A percentile compares a stretch with the other conserved stretches of the same genome.
Evolutionary conservation across 2,888 invertebrate species (phyloP).

Genomic region (Orthosia gracilis): DNA sequence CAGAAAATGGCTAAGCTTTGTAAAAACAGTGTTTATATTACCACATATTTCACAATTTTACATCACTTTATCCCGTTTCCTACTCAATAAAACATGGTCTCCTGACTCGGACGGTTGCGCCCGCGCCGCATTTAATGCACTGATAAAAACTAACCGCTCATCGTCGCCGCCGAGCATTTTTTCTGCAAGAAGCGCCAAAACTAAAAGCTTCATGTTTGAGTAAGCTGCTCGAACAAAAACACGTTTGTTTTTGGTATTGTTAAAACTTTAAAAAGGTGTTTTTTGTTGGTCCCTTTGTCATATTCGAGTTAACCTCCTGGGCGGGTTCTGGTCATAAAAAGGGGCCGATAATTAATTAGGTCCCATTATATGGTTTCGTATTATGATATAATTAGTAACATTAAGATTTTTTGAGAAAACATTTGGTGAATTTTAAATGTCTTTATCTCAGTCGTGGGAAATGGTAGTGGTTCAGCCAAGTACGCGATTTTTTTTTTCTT

Average conservation of each 20-base stretch:
- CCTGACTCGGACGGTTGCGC: conserved; percentile 33
- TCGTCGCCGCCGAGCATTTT: conserved; percentile 52
- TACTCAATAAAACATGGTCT: neutral
- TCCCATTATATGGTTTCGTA: conserved; percentile 29
- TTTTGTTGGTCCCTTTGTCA: conserved; percentile 28
- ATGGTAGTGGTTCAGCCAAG: neutral
- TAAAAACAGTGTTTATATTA: neutral
- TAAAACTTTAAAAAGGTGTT: conserved; percentile 45
- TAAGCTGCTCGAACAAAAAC: conserved; percentile 38
- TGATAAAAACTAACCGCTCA: conserved; percentile 60
- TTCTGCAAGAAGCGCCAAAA: conserved; percentile 45
- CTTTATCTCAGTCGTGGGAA: conserved; percentile 27
- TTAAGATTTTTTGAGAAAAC: conserved; percentile 7
- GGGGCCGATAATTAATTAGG: conserved; percentile 41
- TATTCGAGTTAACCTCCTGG: conserved; percentile 22
- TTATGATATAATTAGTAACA: conserved; percentile 31
- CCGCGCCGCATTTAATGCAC: conserved; percentile 61
- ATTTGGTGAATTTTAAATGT: conserved; percentile 36
- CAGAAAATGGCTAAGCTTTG: neutral
- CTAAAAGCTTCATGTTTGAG: conserved; percentile 59
- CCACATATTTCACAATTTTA: too few species aligned
- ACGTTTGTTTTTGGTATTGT: conserved; percentile 43
- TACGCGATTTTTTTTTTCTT: neutral
- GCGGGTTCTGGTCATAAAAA: conserved; percentile 15
- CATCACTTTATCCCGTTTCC: neutral